Percentiles rank a stretch among this genome's conserved stretches.
Evolutionary conservation across 37 sponge, comb jelly and placozoan species (phyloP).

Genomic region (Halichondria panicea): DNA sequence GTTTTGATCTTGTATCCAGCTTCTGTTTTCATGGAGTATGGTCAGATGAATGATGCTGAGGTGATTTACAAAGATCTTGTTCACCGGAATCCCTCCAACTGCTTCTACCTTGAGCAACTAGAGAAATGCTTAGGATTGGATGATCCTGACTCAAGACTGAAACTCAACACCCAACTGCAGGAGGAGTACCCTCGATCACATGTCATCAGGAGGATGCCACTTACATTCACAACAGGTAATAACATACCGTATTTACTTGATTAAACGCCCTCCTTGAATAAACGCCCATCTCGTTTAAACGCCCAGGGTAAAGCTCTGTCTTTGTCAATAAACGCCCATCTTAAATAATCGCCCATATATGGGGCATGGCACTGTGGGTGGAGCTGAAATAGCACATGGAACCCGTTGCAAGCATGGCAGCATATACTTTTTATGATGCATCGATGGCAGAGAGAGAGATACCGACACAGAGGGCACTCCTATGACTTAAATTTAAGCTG

Average conservation of each 20-base stretch:
- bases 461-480: no score
- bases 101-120: slow-evolving; percentile 66
- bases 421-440: no score
- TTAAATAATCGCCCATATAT: no score
- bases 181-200: slow-evolving; percentile 69
- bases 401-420: no score
- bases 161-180: slow-evolving; percentile 58
- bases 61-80: slow-evolving; percentile 69
- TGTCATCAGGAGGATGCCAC: slow-evolving; percentile 47
- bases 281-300: no score
- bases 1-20: slow-evolving; percentile 38
- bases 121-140: slow-evolving; percentile 53
- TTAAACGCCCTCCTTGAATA: no score
- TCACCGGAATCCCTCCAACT: slow-evolving; percentile 86
- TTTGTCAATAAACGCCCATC: no score
- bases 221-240: slow-evolving; percentile 57
- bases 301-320: no score
- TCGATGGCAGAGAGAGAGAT: no score
- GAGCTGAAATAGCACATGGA: no score
- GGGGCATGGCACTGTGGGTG: no score
- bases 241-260: neutral
- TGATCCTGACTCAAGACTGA: slow-evolving; percentile 45
- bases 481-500: no score
- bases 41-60: slow-evolving; percentile 70
- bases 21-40: slow-evolving; percentile 47